phyloP scores from a whole-genome alignment of 1,140 invertebrate species.

The Scaptodrosophila lebanonensis region DNA sequence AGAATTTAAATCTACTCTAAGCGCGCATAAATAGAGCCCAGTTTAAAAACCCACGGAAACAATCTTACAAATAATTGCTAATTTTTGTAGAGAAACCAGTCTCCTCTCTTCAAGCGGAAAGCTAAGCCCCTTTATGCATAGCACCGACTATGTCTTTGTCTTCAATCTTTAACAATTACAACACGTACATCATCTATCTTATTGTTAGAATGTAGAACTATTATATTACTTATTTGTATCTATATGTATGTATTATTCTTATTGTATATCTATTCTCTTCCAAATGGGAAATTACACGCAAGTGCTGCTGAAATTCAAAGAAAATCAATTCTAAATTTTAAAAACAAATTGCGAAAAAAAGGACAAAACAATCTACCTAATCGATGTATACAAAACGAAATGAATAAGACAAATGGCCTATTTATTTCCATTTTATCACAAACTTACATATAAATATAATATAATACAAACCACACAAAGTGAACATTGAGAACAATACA shows the following conservation, averaged over 20 bases:
- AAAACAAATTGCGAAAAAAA: conserved; percentile 29
- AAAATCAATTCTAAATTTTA: conserved; percentile 63
- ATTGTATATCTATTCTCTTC: conserved; percentile 42
- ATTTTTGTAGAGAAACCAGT: too few species aligned
- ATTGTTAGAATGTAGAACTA: conserved; percentile 39
- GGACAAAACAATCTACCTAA: conserved; percentile 65
- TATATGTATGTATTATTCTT: conserved; percentile 23
- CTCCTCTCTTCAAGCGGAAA: too few species aligned
- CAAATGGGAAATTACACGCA: conserved; percentile 36
- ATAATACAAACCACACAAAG: conserved; percentile 16
- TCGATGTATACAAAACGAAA: conserved; percentile 54
- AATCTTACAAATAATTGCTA: too few species aligned
- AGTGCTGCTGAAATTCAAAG: conserved; percentile 45
- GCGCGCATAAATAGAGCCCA: too few species aligned
- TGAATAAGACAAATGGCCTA: conserved; percentile 43
- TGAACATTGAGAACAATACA: conserved; percentile 34
- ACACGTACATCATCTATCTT: too few species aligned
- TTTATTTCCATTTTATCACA: conserved; percentile 47
- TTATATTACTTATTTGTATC: conserved; percentile 31
- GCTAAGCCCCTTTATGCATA: too few species aligned
- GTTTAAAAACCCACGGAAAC: conserved; percentile 27
- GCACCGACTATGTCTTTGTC: too few species aligned
- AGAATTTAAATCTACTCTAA: too few species aligned
- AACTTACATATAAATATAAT: conserved; percentile 12
- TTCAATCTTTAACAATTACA: too few species aligned